These are phyloP conservation scores for Aspidoscelis tigris DNA, from an alignment of 2,113 vertebrate genomes.

Conservation along the genomic window DNA sequence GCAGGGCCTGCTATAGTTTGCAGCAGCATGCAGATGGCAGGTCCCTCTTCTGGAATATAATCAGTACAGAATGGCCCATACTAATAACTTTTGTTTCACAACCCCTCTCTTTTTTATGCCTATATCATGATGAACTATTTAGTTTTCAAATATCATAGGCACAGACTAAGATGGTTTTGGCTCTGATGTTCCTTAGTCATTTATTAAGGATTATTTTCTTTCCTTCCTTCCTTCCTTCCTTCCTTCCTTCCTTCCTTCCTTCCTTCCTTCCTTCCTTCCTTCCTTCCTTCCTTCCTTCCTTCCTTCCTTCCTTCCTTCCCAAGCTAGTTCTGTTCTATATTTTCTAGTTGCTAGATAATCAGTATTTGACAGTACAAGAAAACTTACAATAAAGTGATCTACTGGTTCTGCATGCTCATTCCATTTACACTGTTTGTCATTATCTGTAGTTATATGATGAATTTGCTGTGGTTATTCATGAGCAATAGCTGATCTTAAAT, in stretches of 20 bases:
- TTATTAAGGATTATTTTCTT: background rate
- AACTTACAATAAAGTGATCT: slow-evolving; percentile 24
- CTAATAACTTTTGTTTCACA: no score
- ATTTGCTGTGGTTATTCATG: slow-evolving; percentile 34
- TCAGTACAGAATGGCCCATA: no score
- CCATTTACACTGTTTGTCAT: slow-evolving; percentile 16
- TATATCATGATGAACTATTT: no score
- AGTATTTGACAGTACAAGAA: slow-evolving; percentile 17
- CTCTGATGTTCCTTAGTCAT: background rate
- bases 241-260: no score
- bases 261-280: no score
- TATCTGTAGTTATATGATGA: slow-evolving; percentile 20
- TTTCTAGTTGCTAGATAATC: slow-evolving; percentile 6
- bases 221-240: no score
- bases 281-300: no score
- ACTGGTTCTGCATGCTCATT: slow-evolving; percentile 14
- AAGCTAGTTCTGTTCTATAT: background rate
- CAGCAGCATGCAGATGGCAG: no score
- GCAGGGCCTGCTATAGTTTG: no score
- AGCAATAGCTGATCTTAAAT: slow-evolving; percentile 27
- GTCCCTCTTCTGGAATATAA: no score
- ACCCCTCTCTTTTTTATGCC: no score
- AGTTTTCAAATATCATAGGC: background rate
- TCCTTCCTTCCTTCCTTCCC: background rate
- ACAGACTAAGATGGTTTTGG: background rate